Evolutionary conservation across 2,797 vertebrate genomes (phyloP).

Genomic region (Lophius americanus): DNA sequence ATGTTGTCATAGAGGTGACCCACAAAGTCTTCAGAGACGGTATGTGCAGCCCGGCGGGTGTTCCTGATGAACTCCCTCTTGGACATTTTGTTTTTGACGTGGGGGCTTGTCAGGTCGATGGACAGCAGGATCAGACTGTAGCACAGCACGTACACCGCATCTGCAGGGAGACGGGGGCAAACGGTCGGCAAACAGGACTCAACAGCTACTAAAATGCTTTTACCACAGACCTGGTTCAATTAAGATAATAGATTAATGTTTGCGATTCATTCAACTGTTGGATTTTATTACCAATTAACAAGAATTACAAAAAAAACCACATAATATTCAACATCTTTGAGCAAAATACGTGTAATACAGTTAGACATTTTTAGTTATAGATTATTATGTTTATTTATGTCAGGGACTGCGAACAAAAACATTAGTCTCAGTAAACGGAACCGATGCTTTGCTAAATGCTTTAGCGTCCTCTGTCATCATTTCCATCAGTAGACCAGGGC

Average conservation of each 20-base stretch:
- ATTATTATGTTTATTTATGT: no score
- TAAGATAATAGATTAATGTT: no score
- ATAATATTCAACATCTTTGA: not conserved
- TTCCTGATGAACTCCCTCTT: slow-evolving; percentile 99
- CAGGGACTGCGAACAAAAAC: no score
- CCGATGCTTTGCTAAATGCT: no score
- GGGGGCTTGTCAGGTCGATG: slow-evolving; percentile 96
- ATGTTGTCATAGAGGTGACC: slow-evolving; percentile 99
- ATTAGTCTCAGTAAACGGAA: no score
- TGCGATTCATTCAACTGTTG: no score
- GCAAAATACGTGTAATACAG: not conserved
- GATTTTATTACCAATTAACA: no score
- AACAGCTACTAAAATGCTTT: not conserved
- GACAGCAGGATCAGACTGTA: slow-evolving; percentile 99
- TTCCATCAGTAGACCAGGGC: no score
- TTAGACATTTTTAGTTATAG: no score
- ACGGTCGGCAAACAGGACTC: not conserved
- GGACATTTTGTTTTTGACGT: slow-evolving; percentile 99
- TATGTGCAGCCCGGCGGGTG: slow-evolving; percentile 95
- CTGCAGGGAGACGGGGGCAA: slow-evolving; percentile 67
- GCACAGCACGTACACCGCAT: slow-evolving; percentile 97
- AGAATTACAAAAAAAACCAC: no score
- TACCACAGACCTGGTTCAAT: not conserved
- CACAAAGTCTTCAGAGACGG: slow-evolving; percentile 98
- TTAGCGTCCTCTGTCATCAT: no score